These are phyloP conservation scores for Limnodromus scolopaceus DNA, from an alignment of 2,797 vertebrate genomes.

Conservation along the genomic window DNA sequence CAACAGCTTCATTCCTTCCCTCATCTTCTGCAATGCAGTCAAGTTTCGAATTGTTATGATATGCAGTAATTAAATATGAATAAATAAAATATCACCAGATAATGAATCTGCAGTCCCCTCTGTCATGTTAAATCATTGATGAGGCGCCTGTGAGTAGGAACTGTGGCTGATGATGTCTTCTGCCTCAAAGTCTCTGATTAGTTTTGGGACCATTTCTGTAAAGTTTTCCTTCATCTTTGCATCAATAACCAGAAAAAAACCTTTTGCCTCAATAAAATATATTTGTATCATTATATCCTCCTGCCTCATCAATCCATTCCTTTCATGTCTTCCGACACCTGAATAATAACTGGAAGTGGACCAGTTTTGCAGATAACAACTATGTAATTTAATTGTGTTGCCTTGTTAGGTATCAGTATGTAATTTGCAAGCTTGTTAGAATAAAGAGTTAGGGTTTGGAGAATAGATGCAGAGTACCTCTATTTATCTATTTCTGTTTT, in stretches of 20 bases:
- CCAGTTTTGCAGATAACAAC: neutral
- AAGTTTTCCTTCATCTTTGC: neutral
- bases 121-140: conserved; percentile 61
- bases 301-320: neutral
- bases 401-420: neutral
- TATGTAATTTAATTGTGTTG: neutral
- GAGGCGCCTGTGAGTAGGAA: conserved; percentile 34
- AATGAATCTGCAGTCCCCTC: conserved; percentile 51
- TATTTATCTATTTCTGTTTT: neutral
- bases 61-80: conserved; percentile 63
- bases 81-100: conserved; percentile 60
- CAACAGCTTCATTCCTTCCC: conserved; percentile 46
- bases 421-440: neutral
- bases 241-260: conserved; percentile 5
- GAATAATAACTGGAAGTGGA: neutral
- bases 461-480: neutral
- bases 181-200: neutral
- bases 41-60: conserved; percentile 23
- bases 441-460: neutral
- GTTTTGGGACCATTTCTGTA: neutral
- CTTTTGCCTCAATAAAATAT: neutral
- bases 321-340: neutral
- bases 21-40: conserved; percentile 55
- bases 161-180: neutral
- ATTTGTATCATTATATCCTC: neutral